These are phyloP conservation scores for Syrrhaptes paradoxus DNA, from an alignment of 2,113 vertebrate genomes.

Conservation along the genomic window DNA sequence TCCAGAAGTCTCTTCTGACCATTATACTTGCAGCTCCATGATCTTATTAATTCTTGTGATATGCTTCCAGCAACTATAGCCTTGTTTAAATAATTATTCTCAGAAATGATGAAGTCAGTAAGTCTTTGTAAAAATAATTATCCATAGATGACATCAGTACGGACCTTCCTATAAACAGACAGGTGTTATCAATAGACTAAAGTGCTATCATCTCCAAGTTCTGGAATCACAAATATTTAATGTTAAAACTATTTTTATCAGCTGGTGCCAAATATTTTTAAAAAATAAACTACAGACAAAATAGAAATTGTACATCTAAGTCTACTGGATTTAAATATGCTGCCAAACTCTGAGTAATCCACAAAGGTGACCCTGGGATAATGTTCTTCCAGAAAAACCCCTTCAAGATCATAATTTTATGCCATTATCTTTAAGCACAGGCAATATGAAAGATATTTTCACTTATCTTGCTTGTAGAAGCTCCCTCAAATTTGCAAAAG, in stretches of 20 bases:
- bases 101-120: background rate
- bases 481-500: background rate
- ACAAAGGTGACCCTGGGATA: too few relatives aligned
- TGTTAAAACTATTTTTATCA: background rate
- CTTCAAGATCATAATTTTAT: background rate
- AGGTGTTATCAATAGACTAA: background rate
- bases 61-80: background rate
- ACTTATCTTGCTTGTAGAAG: background rate
- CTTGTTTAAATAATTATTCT: background rate
- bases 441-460: background rate
- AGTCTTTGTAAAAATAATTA: background rate
- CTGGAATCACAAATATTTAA: background rate
- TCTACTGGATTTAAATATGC: background rate
- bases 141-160: background rate
- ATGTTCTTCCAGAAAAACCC: background rate
- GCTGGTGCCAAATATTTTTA: background rate
- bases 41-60: background rate
- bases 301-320: background rate
- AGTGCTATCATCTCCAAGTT: background rate
- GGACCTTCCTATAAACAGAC: conserved; percentile 1
- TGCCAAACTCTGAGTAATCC: background rate
- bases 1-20: background rate
- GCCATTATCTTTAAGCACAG: background rate
- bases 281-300: background rate
- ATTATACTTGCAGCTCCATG: background rate